phyloP scores from a whole-genome alignment of 2,797 vertebrate genomes.

The Thripadectes ignobilis region DNA sequence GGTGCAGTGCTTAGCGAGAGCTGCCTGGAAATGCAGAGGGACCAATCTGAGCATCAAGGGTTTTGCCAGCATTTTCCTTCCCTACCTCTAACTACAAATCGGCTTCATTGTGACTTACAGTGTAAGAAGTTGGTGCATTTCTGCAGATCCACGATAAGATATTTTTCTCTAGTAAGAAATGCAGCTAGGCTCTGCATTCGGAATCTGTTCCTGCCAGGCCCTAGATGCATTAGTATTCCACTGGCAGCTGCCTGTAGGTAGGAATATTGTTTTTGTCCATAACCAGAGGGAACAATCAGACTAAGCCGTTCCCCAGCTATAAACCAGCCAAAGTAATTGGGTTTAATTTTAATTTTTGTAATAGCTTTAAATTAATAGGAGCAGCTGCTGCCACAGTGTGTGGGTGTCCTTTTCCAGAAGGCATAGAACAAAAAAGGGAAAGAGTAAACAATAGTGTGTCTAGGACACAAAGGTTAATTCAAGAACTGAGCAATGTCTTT shows the following conservation, averaged over 20 bases:
- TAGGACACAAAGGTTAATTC: constrained; percentile 82
- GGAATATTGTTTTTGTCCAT: constrained; percentile 83
- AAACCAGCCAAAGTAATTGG: constrained; percentile 85
- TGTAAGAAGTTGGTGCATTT: constrained; percentile 30
- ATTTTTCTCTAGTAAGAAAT: constrained; percentile 57
- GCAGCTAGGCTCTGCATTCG: constrained; percentile 51
- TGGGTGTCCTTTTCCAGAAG: constrained; percentile 83
- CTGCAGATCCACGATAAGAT: constrained; percentile 63
- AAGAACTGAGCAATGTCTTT: constrained; percentile 79
- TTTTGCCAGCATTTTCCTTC: background rate
- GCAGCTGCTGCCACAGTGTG: constrained; percentile 82
- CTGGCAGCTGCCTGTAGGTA: constrained; percentile 79
- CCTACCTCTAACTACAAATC: background rate
- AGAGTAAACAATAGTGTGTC: constrained; percentile 77
- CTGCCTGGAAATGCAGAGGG: constrained; percentile 38
- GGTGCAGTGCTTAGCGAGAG: background rate
- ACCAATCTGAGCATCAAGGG: background rate
- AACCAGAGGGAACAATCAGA: constrained; percentile 87
- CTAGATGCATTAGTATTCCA: constrained; percentile 85
- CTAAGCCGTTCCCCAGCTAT: constrained; percentile 75
- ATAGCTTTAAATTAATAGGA: constrained; percentile 84
- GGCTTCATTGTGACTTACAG: constrained; percentile 1
- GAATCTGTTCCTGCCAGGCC: constrained; percentile 65
- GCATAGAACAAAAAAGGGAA: constrained; percentile 71
- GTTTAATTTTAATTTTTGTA: constrained; percentile 88